Evolutionary conservation across 2,888 invertebrate species (phyloP).

Genomic region (Thysanoteuthis rhombus): DNA sequence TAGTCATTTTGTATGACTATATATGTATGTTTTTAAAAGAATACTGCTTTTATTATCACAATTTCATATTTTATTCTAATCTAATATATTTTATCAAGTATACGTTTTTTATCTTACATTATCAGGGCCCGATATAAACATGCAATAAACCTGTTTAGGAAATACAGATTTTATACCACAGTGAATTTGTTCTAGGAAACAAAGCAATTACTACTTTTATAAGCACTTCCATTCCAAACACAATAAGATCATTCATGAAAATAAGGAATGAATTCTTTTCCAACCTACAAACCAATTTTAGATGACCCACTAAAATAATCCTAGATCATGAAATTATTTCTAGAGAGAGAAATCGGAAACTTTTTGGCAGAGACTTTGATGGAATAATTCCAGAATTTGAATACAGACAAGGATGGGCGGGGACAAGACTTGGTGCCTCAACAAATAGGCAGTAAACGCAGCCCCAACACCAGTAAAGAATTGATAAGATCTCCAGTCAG

Average conservation of each 20-base stretch:
- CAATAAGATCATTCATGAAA: not conserved
- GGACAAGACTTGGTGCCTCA: no score
- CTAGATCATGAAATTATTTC: not conserved
- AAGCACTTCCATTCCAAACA: not conserved
- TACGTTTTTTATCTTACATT: not conserved
- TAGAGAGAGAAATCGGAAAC: not conserved
- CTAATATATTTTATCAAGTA: no score
- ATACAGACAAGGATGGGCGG: no score
- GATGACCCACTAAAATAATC: not conserved
- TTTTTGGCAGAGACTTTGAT: not conserved
- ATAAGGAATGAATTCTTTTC: not conserved
- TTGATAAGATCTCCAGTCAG: no score
- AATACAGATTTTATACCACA: not conserved
- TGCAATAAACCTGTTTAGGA: not conserved
- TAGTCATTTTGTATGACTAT: no score
- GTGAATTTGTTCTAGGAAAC: not conserved
- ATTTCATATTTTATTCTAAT: no score
- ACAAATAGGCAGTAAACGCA: no score
- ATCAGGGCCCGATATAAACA: not conserved
- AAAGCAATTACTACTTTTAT: not conserved
- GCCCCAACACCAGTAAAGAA: no score
- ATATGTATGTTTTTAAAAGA: no score
- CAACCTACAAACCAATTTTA: not conserved
- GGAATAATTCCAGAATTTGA: not conserved
- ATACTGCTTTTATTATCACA: no score